Percentiles rank a stretch among this genome's conserved stretches.
Conservation (phyloP, 2,113 vertebrate species). For the Cottus gobio region DNA sequence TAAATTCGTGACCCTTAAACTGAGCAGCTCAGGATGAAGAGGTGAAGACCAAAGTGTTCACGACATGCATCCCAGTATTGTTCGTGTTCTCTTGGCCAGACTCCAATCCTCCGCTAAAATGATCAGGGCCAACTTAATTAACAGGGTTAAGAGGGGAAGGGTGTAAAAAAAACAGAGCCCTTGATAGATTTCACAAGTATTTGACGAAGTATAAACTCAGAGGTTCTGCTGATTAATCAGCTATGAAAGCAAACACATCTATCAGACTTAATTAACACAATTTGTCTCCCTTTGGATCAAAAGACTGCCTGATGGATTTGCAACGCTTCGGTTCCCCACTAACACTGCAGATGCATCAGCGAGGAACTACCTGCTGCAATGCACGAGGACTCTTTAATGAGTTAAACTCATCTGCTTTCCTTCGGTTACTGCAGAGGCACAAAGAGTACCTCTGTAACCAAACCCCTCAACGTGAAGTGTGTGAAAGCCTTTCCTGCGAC, state of each 20-base stretch:
- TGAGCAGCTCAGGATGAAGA: conserved; percentile 33
- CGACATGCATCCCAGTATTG: conserved; percentile 58
- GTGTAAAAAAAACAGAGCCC: conserved; percentile 72
- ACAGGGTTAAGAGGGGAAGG: conserved; percentile 59
- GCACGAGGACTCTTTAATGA: conserved; percentile 23
- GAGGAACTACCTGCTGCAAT: conserved; percentile 52
- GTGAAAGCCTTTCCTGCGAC: neutral
- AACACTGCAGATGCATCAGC: conserved; percentile 56
- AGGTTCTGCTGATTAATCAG: conserved; percentile 79
- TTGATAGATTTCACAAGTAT: conserved; percentile 78
- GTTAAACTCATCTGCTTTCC: conserved; percentile 18
- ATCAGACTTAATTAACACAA: conserved; percentile 80
- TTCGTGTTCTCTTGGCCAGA: conserved; percentile 50
- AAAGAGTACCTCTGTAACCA: neutral
- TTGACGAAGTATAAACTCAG: conserved; percentile 75
- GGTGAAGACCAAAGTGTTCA: conserved; percentile 59
- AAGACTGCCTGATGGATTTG: conserved; percentile 74
- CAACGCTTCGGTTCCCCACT: conserved; percentile 75
- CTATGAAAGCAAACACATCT: conserved; percentile 83
- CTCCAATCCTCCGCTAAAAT: conserved; percentile 67
- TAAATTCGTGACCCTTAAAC: conserved; percentile 49
- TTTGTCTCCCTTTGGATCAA: conserved; percentile 78
- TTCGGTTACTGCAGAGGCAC: conserved; percentile 3
- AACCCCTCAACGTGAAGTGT: neutral
- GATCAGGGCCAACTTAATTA: conserved; percentile 78